These are phyloP conservation scores for Deilephila porcellus DNA, from an alignment of 2,888 invertebrate genomes.

Conservation along the genomic window DNA sequence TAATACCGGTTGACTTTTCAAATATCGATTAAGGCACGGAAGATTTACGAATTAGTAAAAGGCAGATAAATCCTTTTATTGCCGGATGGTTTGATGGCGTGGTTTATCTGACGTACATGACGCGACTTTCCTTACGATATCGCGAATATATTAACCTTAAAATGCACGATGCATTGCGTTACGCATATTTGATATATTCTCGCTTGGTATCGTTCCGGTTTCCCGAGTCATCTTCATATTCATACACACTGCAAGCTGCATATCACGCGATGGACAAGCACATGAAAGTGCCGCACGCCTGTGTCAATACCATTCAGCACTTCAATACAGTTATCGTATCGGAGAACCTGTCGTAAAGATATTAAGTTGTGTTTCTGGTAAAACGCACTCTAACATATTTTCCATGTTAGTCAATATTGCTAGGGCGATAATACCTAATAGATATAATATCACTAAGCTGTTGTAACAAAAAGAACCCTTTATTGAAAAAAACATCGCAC, in stretches of 20 bases:
- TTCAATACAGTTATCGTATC: constrained; percentile 5
- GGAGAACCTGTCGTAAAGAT: constrained; percentile 10
- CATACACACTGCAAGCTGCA: neutral
- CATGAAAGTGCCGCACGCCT: neutral
- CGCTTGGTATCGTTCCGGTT: constrained; percentile 44
- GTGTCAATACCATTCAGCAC: neutral
- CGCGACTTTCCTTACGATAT: constrained; percentile 35
- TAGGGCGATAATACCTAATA: neutral
- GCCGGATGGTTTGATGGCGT: constrained; percentile 4
- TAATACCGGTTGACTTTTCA: neutral
- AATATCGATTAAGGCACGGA: neutral
- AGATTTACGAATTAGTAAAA: constrained; percentile 17
- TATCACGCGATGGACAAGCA: neutral
- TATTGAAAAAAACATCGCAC: neutral
- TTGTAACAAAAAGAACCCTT: neutral
- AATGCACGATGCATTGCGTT: constrained; percentile 34
- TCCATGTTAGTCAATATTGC: neutral
- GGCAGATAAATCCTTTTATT: constrained; percentile 30
- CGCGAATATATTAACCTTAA: constrained; percentile 39
- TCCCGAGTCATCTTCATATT: constrained; percentile 36
- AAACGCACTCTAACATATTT: neutral
- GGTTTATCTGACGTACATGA: constrained; percentile 28
- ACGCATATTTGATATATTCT: constrained; percentile 42
- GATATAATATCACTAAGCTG: neutral
- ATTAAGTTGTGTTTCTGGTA: neutral